Evolutionary conservation across 2,797 vertebrate genomes (phyloP).

Genomic region (Salmo trutta): DNA sequence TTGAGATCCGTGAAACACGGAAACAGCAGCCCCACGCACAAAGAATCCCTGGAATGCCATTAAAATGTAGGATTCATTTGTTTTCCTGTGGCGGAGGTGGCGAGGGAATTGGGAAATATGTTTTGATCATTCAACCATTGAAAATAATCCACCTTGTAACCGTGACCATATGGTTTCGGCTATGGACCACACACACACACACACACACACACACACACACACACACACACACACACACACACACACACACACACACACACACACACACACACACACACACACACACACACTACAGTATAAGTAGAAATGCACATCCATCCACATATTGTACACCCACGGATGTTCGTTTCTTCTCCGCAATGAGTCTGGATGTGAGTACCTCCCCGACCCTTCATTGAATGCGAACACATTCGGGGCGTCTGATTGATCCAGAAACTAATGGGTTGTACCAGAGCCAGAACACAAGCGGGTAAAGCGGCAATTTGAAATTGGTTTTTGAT

Average conservation of each 20-base stretch:
- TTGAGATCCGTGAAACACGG: constrained; percentile 43
- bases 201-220: too few relatives aligned
- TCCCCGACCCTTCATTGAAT: too few relatives aligned
- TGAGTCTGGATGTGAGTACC: too few relatives aligned
- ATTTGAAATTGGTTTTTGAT: too few relatives aligned
- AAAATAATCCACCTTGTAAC: constrained; percentile 80
- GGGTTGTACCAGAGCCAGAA: too few relatives aligned
- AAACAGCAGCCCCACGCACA: constrained; percentile 65
- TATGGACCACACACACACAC: constrained; percentile 70
- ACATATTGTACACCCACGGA: constrained; percentile 6
- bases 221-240: too few relatives aligned
- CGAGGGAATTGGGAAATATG: constrained; percentile 61
- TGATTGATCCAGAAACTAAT: too few relatives aligned
- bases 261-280: constrained; percentile 24
- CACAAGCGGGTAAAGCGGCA: too few relatives aligned
- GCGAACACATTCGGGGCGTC: too few relatives aligned
- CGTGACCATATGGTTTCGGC: constrained; percentile 77
- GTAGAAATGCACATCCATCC: not conserved
- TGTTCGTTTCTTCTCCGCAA: too few relatives aligned
- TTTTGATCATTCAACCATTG: constrained; percentile 77
- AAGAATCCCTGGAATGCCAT: constrained; percentile 83
- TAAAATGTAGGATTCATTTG: constrained; percentile 77
- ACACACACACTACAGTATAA: constrained; percentile 11
- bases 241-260: too few relatives aligned
- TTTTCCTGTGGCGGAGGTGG: constrained; percentile 52